Evolutionary conservation across 2,888 invertebrate species (phyloP).

Genomic region (Nezara viridula): DNA sequence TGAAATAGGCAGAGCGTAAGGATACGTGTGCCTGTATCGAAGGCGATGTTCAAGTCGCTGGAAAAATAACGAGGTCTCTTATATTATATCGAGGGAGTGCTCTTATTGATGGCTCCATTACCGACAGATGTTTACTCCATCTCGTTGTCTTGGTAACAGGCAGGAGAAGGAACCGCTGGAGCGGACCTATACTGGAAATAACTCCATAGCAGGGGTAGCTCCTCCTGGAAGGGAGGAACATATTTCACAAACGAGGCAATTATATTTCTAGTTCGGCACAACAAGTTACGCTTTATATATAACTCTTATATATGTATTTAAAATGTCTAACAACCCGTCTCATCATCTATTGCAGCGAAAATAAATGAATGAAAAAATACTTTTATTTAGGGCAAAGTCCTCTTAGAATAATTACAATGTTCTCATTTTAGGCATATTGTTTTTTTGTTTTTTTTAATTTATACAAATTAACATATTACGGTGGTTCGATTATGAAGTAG

Average conservation of each 20-base stretch:
- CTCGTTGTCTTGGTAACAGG: slow-evolving; percentile 23
- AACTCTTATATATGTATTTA: no score
- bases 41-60: slow-evolving; percentile 45
- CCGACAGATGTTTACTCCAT: slow-evolving; percentile 56
- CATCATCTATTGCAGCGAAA: no score
- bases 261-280: neutral
- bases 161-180: slow-evolving; percentile 6
- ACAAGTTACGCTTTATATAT: neutral
- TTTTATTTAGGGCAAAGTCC: no score
- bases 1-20: slow-evolving; percentile 53
- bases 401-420: no score
- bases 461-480: no score
- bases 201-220: neutral
- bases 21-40: slow-evolving; percentile 36
- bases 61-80: slow-evolving; percentile 52
- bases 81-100: slow-evolving; percentile 31
- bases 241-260: slow-evolving; percentile 16
- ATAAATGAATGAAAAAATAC: no score
- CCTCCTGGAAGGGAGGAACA: neutral
- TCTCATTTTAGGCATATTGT: no score
- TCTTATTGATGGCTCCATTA: slow-evolving; percentile 57
- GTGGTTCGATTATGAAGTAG: no score
- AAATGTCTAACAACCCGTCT: no score
- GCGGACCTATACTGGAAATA: slow-evolving; percentile 1
- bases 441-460: no score